Base-by-base conservation (phyloP, 2,888 invertebrate genomes). In the Dasysyrphus tricinctus region DNA sequence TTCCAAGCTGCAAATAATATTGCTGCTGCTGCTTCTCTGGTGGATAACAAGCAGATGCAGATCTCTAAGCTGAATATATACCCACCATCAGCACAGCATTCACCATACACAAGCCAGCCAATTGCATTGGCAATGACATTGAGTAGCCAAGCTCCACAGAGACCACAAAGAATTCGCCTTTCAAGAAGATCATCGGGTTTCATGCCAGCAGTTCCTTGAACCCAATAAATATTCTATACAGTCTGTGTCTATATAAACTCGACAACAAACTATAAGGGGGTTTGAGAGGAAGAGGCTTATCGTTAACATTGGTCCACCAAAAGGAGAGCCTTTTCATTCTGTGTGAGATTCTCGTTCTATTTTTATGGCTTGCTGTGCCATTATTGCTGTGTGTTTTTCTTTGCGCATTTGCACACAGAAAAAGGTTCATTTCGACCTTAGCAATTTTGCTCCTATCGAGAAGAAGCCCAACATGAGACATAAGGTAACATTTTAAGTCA, bases 41-140 rank as follows among this genome's bases (percentile, higher is more conserved):
- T 39, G 77, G 67, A 69, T 81, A 86, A 81, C 85, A 86, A 86
- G 77, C 80, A 74, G 78, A 86, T 86, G 77, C 85, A 81, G 86
- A 86, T 86, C 82, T 78, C 57, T 61, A 65, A 75, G 63, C 75
- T 16, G 8, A 24, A 12, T 19, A 24, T 3, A 54, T n/a, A 72
- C 39, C 24, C 11, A 7, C 39, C 39, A 39, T 49, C 47, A 4
- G 4, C 16, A n/a, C 67, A 12, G 5, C 12, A 44, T 11, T 6
- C 29, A 29, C 7, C 29, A 5, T 39, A 42, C 19, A 39, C 5
- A 49, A 24, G 24, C 61, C n/a, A 67, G 16, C 54, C 76, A 77
- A 75, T 82, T 75, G 78, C 78, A 82, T 79, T 86, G 86, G 82
- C 86, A 86, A 75, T 86, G 86, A 86, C 86, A 82, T 86, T 86